Conservation (phyloP, 1,140 invertebrate genomes). For the Drosophila truncata region DNA sequence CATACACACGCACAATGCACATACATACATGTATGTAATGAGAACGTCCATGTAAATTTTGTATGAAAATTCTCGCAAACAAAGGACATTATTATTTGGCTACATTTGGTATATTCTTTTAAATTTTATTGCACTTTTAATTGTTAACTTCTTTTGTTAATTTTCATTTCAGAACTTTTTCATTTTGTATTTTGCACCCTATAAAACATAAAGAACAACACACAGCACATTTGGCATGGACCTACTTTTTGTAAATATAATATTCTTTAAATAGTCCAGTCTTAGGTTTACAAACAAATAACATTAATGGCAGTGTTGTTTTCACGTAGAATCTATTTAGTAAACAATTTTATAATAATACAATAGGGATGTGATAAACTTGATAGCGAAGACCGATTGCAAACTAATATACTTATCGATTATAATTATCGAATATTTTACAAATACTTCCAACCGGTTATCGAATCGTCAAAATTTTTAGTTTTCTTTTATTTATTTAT, state of each 20-base stretch:
- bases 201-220: background rate
- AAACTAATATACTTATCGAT: background rate
- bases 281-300: constrained; percentile 37
- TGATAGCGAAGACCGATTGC: constrained; percentile 11
- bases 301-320: constrained; percentile 45
- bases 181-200: background rate
- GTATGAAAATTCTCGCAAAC: constrained; percentile 16
- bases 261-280: constrained; percentile 20
- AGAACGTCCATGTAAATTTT: constrained; percentile 22
- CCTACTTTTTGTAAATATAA: constrained; percentile 24
- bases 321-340: constrained; percentile 42
- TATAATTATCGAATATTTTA: constrained; percentile 5
- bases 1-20: constrained; percentile 14
- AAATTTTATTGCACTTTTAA: background rate
- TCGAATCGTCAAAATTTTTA: background rate
- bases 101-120: too few species aligned
- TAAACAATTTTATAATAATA: constrained; percentile 49
- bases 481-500: too few species aligned
- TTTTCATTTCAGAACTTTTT: background rate
- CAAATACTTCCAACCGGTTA: background rate
- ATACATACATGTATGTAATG: constrained; percentile 25
- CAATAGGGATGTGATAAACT: constrained; percentile 18
- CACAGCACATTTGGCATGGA: background rate
- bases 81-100: background rate
- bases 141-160: background rate